A percentile compares a stretch with the other conserved stretches of the same genome.
phyloP scores from a whole-genome alignment of 2,113 vertebrate species.

The Scopus umbretta region DNA sequence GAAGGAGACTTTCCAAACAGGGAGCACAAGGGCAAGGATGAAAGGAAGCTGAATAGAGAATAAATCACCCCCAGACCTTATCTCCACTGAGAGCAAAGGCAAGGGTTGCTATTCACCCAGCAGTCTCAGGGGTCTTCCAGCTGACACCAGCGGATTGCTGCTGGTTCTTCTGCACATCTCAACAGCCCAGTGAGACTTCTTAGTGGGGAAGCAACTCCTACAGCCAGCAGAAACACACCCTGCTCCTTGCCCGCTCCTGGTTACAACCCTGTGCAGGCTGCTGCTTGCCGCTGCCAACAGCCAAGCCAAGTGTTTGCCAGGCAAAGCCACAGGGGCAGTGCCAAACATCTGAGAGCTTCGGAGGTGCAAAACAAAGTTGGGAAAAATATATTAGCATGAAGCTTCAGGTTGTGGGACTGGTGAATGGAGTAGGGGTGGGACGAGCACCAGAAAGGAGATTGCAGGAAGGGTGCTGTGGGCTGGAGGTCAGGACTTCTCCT shows the following conservation, averaged over 20 bases:
- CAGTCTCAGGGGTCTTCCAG: neutral
- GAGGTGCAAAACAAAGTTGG: neutral
- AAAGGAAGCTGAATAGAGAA: neutral
- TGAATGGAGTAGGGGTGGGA: neutral
- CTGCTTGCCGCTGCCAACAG: rapidly evolving
- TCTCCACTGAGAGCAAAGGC: neutral
- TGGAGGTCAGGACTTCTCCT: neutral
- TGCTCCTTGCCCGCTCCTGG: neutral
- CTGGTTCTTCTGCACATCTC: neutral
- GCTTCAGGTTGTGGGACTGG: neutral
- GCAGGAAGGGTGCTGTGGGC: neutral
- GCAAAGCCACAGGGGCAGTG: neutral
- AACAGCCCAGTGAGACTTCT: neutral
- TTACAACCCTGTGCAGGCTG: neutral
- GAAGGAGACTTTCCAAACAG: neutral
- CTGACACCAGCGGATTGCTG: neutral
- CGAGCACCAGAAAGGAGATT: neutral
- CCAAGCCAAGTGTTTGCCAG: neutral
- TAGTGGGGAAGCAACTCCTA: neutral
- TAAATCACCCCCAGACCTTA: neutral
- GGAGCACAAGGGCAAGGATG: neutral
- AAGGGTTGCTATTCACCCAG: neutral
- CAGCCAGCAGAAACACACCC: neutral
- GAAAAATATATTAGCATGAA: neutral
- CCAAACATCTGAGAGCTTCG: neutral